Percentiles rank a stretch among this genome's conserved stretches.
Conservation (phyloP, 2,113 vertebrate genomes). For the Clarias batrachus region DNA sequence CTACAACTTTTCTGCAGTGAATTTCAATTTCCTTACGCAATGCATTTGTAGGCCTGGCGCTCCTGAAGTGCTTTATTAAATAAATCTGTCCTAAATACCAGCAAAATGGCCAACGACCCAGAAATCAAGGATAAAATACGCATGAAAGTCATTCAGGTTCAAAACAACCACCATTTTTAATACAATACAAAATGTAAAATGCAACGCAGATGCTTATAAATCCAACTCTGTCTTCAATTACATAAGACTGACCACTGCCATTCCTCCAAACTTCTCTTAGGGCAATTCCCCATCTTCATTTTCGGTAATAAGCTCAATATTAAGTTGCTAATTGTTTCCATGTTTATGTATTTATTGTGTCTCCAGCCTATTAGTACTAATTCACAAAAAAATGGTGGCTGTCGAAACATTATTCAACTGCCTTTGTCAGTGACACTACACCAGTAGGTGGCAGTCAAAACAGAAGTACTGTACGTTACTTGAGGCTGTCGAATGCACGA, state of each 20-base stretch:
- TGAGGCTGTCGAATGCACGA: constrained; percentile 13
- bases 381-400: neutral
- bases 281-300: neutral
- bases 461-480: neutral
- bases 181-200: neutral
- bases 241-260: neutral
- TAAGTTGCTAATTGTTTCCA: neutral
- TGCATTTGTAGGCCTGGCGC: neutral
- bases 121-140: constrained; percentile 39
- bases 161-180: constrained; percentile 29
- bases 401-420: neutral
- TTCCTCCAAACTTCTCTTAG: neutral
- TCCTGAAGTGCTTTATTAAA: neutral
- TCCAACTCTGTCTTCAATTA: constrained; percentile 23
- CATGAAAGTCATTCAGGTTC: constrained; percentile 45
- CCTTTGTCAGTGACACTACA: neutral
- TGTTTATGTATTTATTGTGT: neutral
- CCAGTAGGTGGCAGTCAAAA: constrained; percentile 51
- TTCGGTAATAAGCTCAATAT: neutral
- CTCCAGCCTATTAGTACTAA: neutral
- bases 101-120: constrained; percentile 1
- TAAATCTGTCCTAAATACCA: constrained; percentile 42
- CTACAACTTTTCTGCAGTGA: too few species aligned
- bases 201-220: constrained; percentile 4
- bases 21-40: neutral